These are phyloP conservation scores for Zaprionus vittiger DNA, from an alignment of 1,140 invertebrate genomes.

Conservation along the genomic window DNA sequence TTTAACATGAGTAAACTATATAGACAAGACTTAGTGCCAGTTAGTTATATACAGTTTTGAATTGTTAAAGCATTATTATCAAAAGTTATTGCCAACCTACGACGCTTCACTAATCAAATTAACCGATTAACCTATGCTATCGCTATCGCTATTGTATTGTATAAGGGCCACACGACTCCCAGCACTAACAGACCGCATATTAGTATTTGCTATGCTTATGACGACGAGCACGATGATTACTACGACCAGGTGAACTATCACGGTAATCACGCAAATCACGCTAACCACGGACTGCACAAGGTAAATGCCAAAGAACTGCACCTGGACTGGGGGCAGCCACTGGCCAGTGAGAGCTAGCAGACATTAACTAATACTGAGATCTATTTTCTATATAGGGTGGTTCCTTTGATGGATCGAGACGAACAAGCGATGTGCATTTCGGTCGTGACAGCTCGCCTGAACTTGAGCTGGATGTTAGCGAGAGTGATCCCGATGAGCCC, in stretches of 20 bases:
- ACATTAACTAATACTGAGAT: neutral
- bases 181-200: slow-evolving; percentile 77
- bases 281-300: slow-evolving; percentile 57
- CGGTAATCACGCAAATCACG: slow-evolving; percentile 37
- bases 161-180: slow-evolving; percentile 71
- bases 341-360: neutral
- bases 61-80: too few relatives aligned
- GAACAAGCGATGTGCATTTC: slow-evolving; percentile 73
- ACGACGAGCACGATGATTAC: slow-evolving; percentile 70
- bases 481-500: slow-evolving; percentile 89
- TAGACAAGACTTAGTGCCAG: neutral
- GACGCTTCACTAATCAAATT: slow-evolving; percentile 40
- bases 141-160: slow-evolving; percentile 50
- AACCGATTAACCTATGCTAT: slow-evolving; percentile 65
- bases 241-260: slow-evolving; percentile 51
- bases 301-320: slow-evolving; percentile 48
- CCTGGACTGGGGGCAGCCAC: slow-evolving; percentile 3
- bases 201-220: slow-evolving; percentile 82
- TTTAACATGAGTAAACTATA: too few relatives aligned
- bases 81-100: neutral
- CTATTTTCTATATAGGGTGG: slow-evolving; percentile 62
- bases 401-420: slow-evolving; percentile 68
- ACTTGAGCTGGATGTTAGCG: slow-evolving; percentile 85
- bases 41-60: neutral
- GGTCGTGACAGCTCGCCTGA: slow-evolving; percentile 83